Base-by-base conservation (phyloP, 2,113 vertebrate species). In the Benitochromis conjunctus region DNA sequence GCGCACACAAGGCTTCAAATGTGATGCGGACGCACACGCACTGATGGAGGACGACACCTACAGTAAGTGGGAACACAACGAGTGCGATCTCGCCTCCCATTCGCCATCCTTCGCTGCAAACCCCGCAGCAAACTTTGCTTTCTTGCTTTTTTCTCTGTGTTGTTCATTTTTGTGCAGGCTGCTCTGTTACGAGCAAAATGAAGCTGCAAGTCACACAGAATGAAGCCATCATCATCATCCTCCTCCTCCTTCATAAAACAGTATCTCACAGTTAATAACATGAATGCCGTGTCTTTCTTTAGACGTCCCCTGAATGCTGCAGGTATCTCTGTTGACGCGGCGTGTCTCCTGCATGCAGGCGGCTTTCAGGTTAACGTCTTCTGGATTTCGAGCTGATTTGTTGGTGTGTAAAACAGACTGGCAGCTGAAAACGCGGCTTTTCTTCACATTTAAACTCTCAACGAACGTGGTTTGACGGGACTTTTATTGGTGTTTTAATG, bases 131-230 rank as follows among this genome's bases (percentile, higher is more conserved):
- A 64, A 53, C 60, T 46, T 62, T 31, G 14, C 34, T 64, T 18
- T 62, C 2, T 19, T 21, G 19, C 4, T 14, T 56, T 69, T 53
- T 46, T 56, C 26, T 58, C 43, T 2, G 5, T 46, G 85, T 66
- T 81, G 87, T 76, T 84, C 83, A 84, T 86, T 88, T 87, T 60
- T 60, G 53, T 87, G 82, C 7, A 21, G 26, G 53, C 46, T 82
- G 69, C 60, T 51, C 71, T 31, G 71, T 51, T 76, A 31, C 69
- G 18, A 58, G 38, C 38, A 46, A 66, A 53, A 82, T 8, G 1
- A 55, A 76, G 56, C 54, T 14, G 24, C 9, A 0, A 38, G 24
- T 51, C 64, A 3, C 7, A 8, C 48, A 36, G 62, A n/a, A 2
- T 0, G 3, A 38, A 53, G 7, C 76, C 54, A n/a, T 34, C 16